Conservation (phyloP, 2,797 vertebrate genomes). For the Astyanax mexicanus region DNA sequence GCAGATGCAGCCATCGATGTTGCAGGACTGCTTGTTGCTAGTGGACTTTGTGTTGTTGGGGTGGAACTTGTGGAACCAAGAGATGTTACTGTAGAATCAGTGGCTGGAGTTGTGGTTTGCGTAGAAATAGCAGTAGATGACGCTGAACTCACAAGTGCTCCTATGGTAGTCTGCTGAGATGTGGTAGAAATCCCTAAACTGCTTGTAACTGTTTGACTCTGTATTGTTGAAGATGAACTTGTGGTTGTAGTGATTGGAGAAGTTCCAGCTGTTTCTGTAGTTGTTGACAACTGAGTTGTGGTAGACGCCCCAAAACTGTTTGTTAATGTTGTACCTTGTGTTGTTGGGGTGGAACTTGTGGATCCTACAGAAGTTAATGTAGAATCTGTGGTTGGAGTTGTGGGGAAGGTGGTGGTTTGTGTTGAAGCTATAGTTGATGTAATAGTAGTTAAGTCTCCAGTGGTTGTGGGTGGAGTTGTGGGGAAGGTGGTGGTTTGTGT, state of each 20-base stretch:
- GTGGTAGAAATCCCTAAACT: not conserved
- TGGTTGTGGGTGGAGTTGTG: not conserved
- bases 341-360: not conserved
- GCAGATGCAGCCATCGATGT: no score
- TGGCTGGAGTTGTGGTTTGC: not conserved
- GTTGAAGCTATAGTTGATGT: not conserved
- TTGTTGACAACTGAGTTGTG: not conserved
- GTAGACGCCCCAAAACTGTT: not conserved
- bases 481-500: no score
- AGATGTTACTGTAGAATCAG: not conserved
- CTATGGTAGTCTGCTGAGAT: not conserved
- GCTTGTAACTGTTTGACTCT: not conserved
- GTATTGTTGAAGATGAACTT: not conserved
- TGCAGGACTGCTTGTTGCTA: not conserved
- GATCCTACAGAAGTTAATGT: not conserved
- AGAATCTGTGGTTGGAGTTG: not conserved
- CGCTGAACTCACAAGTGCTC: not conserved
- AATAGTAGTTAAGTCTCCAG: not conserved
- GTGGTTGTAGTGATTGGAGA: not conserved
- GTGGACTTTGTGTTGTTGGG: not conserved
- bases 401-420: not conserved
- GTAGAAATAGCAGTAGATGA: not conserved
- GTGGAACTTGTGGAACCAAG: not conserved
- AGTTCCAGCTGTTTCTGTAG: not conserved
- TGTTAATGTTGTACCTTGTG: not conserved